Evolutionary conservation across 2,888 invertebrate species (phyloP).

Genomic region (Brachynemurus nebulosus): DNA sequence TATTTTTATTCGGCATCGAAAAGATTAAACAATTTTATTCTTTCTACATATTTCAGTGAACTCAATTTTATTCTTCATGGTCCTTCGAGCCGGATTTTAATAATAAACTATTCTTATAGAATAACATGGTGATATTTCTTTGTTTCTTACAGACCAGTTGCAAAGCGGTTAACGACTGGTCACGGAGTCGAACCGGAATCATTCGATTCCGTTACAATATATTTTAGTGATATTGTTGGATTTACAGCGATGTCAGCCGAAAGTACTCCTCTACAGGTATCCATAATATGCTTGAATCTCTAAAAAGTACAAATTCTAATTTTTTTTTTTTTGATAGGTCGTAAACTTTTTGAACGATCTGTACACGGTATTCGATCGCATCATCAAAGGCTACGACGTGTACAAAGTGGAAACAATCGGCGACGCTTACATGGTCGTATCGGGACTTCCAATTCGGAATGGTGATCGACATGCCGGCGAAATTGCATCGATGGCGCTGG

Average conservation of each 20-base stretch:
- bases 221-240: conserved; percentile 95
- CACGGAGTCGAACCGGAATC: conserved; percentile 87
- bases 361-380: conserved; percentile 92
- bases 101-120: background rate
- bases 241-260: conserved; percentile 92
- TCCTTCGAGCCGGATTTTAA: background rate
- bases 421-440: conserved; percentile 67
- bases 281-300: conserved; percentile 34
- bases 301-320: conserved; percentile 10
- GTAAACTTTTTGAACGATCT: conserved; percentile 96
- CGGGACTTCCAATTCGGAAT: conserved; percentile 75
- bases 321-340: no score
- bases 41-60: no score
- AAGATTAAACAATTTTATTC: no score
- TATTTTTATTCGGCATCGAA: no score
- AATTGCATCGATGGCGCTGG: conserved; percentile 86
- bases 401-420: conserved; percentile 97
- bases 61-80: background rate
- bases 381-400: conserved; percentile 93
- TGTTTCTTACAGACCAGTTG: conserved; percentile 58
- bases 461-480: conserved; percentile 79
- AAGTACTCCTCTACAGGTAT: conserved; percentile 81
- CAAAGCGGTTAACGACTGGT: conserved; percentile 72
- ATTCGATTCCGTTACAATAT: conserved; percentile 87
- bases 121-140: conserved; percentile 2